phyloP scores from a whole-genome alignment of 2,797 vertebrate genomes.

The Eleutherodactylus coqui region DNA sequence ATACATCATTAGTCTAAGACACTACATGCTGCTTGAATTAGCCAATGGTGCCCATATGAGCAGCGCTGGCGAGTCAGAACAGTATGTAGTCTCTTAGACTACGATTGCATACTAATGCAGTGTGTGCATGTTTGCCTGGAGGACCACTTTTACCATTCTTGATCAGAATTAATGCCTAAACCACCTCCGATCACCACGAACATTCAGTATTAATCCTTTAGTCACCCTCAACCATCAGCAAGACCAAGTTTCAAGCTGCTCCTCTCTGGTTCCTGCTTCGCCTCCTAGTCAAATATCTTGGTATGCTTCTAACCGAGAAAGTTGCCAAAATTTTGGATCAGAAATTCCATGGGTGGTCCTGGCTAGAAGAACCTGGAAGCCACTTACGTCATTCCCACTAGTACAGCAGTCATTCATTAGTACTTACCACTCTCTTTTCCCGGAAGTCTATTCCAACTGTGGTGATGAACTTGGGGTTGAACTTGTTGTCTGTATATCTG shows the following conservation, averaged over 20 bases:
- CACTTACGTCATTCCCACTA: neutral
- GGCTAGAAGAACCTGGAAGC: too few relatives aligned
- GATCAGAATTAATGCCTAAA: neutral
- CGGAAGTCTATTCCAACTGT: conserved; percentile 97
- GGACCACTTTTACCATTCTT: too few relatives aligned
- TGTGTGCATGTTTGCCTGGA: too few relatives aligned
- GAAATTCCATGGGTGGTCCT: too few relatives aligned
- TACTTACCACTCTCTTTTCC: conserved; percentile 95
- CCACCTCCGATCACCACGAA: neutral
- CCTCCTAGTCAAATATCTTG: neutral
- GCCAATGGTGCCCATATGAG: too few relatives aligned
- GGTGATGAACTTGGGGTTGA: conserved; percentile 96
- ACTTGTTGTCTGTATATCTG: conserved; percentile 92
- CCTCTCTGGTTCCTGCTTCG: neutral
- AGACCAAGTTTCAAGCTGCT: neutral
- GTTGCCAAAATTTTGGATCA: neutral
- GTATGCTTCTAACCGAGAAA: neutral
- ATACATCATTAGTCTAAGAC: too few relatives aligned
- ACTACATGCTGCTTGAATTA: too few relatives aligned
- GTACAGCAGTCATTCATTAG: neutral
- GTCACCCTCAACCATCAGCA: neutral
- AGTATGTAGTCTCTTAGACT: too few relatives aligned
- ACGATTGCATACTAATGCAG: too few relatives aligned
- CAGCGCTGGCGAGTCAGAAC: too few relatives aligned
- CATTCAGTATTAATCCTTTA: neutral